Base-by-base conservation (phyloP, 2,888 invertebrate genomes). In the Alloscopus bannaensis region DNA sequence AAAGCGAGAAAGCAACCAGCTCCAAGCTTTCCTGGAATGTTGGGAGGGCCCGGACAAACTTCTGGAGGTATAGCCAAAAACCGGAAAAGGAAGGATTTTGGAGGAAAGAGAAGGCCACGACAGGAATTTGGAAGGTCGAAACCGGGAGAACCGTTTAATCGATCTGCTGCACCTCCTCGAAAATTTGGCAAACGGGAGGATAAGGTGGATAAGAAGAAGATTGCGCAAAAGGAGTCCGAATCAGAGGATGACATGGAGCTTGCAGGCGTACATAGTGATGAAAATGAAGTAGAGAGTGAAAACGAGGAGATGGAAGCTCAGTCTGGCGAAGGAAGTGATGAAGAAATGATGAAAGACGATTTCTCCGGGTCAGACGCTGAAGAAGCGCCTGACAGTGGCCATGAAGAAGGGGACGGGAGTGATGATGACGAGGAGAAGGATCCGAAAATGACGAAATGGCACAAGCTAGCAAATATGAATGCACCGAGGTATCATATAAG, bases 1-100 rank as follows among this genome's bases (percentile, higher is more conserved):
- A 97, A 97, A 89, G 90, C 95, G 0, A 94, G 93, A 85, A 97
- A 97, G 87, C 97, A 97, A 87, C 92, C 92, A 52, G 93, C 94
- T 86, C 97, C 97, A 1, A 90, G 90, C 60, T 92, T 89, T 55
- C 64, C 77, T n/a, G 77, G 77, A 47, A 24, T 59, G 0, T 29
- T 59, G 3, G 22, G 18, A 3, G 40, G 29, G 1, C 1, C 50
- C 18, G 50, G 55, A 31, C 18, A 24, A 2, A 22, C 26, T 16
- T 91, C 91, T 22, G 91, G 91, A 87, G 90, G 90, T 78, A 85
- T 91, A 40, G 85, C 87, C 87, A 90, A 91, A 91, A 88, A 86
- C 84, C 86, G 20, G 31, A 59, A 40, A 47, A 62, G 60, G 42
- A 52, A 62, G 24, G n/a, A 29, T n/a, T 40, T 52, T 22, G 50